Evolutionary conservation across 2,888 invertebrate genomes (phyloP).

Genomic region (Chirona hameri): DNA sequence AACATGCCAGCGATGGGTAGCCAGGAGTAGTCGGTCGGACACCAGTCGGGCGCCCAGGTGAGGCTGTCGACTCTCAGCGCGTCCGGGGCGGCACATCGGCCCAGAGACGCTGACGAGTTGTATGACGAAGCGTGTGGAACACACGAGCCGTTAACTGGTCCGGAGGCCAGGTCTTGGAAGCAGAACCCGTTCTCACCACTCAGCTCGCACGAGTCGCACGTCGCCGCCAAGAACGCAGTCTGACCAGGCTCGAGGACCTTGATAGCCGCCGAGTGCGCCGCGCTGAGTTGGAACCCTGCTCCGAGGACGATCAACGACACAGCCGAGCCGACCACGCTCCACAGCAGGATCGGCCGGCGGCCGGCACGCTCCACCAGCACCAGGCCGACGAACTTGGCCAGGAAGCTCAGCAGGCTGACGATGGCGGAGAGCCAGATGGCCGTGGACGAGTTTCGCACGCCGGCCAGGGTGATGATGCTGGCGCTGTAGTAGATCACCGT

Average conservation of each 20-base stretch:
- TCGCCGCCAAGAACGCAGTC: constrained; percentile 48
- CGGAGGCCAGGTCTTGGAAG: constrained; percentile 42
- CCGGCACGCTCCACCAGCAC: constrained; percentile 52
- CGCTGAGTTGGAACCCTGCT: constrained; percentile 48
- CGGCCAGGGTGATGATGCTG: constrained; percentile 49
- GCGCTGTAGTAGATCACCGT: constrained; percentile 56
- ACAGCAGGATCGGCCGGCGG: constrained; percentile 46
- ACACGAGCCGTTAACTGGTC: constrained; percentile 46
- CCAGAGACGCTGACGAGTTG: not conserved
- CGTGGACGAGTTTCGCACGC: constrained; percentile 43
- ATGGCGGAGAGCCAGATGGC: constrained; percentile 53
- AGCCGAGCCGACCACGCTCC: constrained; percentile 47
- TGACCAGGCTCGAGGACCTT: constrained; percentile 49
- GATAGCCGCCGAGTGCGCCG: constrained; percentile 53
- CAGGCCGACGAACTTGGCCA: constrained; percentile 51
- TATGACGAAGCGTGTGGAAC: constrained; percentile 36
- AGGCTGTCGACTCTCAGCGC: constrained; percentile 42
- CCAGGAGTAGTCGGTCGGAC: constrained; percentile 50
- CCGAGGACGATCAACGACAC: constrained; percentile 48
- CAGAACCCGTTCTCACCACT: constrained; percentile 51
- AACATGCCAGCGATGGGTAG: constrained; percentile 49
- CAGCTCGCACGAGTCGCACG: constrained; percentile 50
- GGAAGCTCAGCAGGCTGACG: constrained; percentile 51
- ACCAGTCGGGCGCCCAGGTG: constrained; percentile 42
- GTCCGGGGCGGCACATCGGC: constrained; percentile 37